Evolutionary conservation across 2,888 invertebrate genomes (phyloP).

Genomic region (Eupithecia inturbata): DNA sequence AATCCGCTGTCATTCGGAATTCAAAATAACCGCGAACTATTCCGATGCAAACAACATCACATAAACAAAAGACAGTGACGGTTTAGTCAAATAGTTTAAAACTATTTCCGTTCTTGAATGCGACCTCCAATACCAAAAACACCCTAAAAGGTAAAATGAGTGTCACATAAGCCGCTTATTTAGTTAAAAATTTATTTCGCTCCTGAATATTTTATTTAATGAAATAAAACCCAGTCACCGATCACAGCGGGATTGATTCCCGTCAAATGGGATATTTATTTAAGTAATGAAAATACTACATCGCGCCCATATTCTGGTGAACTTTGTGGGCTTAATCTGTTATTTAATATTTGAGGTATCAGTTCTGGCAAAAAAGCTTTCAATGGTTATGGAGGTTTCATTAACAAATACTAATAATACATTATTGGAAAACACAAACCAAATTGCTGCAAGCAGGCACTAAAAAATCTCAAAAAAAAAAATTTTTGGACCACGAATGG

Average conservation of each 20-base stretch:
- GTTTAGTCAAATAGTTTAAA: neutral
- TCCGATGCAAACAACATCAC: neutral
- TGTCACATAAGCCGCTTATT: neutral
- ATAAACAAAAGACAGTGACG: no score
- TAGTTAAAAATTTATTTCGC: conserved; percentile 5
- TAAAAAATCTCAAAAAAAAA: no score
- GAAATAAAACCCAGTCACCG: conserved; percentile 48
- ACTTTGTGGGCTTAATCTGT: neutral
- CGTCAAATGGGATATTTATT: conserved; percentile 57
- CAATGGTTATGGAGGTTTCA: neutral
- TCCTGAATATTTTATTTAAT: conserved; percentile 18
- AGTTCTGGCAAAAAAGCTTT: neutral
- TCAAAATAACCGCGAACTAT: neutral
- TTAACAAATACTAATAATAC: neutral
- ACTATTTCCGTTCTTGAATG: neutral
- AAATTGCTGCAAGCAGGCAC: no score
- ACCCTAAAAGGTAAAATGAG: neutral
- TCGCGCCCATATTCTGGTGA: conserved; percentile 39
- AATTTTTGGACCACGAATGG: no score
- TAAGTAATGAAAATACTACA: conserved; percentile 59
- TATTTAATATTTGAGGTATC: neutral
- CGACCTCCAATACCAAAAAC: no score
- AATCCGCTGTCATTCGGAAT: neutral
- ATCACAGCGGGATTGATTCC: conserved; percentile 53
- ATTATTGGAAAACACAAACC: neutral